Evolutionary conservation across 2,888 invertebrate genomes (phyloP), one percentile per base, ranked within the genome.

Genomic region (Meganola albula): DNA sequence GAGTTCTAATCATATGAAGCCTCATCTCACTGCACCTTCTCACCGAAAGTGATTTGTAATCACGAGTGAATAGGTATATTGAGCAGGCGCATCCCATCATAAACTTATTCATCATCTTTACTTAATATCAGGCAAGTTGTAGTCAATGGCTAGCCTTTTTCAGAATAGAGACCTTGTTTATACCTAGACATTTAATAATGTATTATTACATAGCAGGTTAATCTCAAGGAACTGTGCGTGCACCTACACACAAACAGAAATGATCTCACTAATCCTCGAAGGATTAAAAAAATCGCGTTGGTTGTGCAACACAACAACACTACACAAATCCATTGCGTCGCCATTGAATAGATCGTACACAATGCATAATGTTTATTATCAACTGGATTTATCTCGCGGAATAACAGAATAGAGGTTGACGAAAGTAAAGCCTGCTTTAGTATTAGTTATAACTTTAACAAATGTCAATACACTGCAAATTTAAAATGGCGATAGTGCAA

Each of bases 291-390:
- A 20, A 20, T 20, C 20, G n/a, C 8, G 20, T n/a, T 3, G 3
- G n/a, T 20, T 20, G 8, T 35, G 37, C 33, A 51, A 38, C 39
- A 42, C 40, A 53, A 59, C 58, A 53, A 47, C 56, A 49, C 48
- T 34, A 37, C 37, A 49, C 48, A 49, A 58, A 55, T 34, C 53
- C 49, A 49, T 46, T 42, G 34, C 28, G n/a, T n/a, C n/a, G n/a
- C 31, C 21, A 31, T 40, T 34, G 52, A 63, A 61, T 61, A 55
- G 48, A 44, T 53, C 51, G 50, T 58, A 51, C 48, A 58, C 56
- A 54, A 57, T 59, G 64, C 53, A 63, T 61, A 52, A 54, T 58
- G 56, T 53, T 56, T 58, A 46, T 58, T 65, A 65, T 68, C 65
- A 48, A 37, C 46, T 40, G 37, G 47, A 49, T 56, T 58, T 45